phyloP scores from a whole-genome alignment of 2,113 vertebrate genomes.

The Ceyx margarethae region DNA sequence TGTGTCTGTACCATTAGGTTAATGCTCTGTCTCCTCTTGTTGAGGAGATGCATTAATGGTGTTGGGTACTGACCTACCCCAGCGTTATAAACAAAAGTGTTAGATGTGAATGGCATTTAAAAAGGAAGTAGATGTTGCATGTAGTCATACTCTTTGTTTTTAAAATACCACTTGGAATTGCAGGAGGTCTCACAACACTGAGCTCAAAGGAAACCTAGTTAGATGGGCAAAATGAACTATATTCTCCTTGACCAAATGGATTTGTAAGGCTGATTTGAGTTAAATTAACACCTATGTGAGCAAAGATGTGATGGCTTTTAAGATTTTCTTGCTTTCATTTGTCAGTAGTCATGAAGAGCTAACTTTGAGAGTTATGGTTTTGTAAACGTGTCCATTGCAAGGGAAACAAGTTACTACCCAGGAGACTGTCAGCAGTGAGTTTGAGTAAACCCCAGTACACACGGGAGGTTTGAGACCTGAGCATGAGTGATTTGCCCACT shows the following conservation, averaged over 20 bases:
- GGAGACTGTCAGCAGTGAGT: accelerated
- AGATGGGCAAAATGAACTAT: neutral
- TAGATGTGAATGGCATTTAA: neutral
- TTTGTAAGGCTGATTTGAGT: neutral
- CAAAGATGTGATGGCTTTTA: neutral
- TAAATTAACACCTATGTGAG: neutral
- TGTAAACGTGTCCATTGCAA: neutral
- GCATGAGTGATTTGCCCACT: neutral
- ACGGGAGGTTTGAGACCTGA: neutral
- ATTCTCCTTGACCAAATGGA: neutral
- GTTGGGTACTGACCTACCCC: neutral
- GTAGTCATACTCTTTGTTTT: neutral
- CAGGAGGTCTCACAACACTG: neutral
- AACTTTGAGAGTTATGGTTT: neutral
- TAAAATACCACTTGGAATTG: neutral
- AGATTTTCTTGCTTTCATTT: neutral
- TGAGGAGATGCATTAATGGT: neutral
- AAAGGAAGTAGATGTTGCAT: neutral
- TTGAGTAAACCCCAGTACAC: neutral
- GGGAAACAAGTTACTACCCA: neutral
- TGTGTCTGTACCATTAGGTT: neutral
- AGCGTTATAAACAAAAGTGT: neutral
- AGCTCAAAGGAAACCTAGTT: neutral
- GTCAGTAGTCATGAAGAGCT: neutral
- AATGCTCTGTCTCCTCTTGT: neutral